Evolutionary conservation across 2,888 invertebrate genomes (phyloP), one percentile per base, ranked within the genome.

Genomic region (Leucania comma): DNA sequence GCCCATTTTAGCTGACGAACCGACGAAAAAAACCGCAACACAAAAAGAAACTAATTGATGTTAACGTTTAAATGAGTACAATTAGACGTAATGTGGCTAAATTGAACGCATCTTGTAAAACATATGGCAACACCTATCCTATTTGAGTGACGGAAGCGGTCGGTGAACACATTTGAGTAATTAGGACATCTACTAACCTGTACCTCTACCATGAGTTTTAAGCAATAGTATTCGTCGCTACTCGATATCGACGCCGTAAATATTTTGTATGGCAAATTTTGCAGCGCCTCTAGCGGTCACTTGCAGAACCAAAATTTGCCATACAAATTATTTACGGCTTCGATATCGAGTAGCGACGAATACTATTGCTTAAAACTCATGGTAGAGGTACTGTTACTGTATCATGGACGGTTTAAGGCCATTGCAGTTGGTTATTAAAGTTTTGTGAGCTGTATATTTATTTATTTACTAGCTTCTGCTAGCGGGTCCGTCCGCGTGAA

Each of bases 31-130:
- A 29, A 9, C 12, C 22, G 10, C n/a, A 12, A 56, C 22, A 51
- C 57, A 72, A 85, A n/a, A 85, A 84, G 83, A 85, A 78, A 79
- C 72, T 78, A 82, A 85, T 88, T 88, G 82, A 73, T 83, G 79
- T 78, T 84, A 85, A 72, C 71, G 71, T 77, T 80, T 79, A 84
- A 90, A 89, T 88, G 80, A 78, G 78, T 72, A 71, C 86, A 93
- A 93, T 92, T 92, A 88, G 79, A 82, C 78, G 73, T 89, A 90
- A 89, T 90, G 77, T 76, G 82, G 2, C 24, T 35, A 50, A 76
- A 82, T 83, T 83, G 78, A 78, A 59, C 81, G 50, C 81, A 81
- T 84, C 85, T 84, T 84, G 80, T 66, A 75, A 75, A 67, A 77
- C 65, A 68, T 67, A 29, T 70, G 71, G 35, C 9, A 60, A 67